phyloP scores from a whole-genome alignment of 2,888 invertebrate species.

The Cephus rjabovi region DNA sequence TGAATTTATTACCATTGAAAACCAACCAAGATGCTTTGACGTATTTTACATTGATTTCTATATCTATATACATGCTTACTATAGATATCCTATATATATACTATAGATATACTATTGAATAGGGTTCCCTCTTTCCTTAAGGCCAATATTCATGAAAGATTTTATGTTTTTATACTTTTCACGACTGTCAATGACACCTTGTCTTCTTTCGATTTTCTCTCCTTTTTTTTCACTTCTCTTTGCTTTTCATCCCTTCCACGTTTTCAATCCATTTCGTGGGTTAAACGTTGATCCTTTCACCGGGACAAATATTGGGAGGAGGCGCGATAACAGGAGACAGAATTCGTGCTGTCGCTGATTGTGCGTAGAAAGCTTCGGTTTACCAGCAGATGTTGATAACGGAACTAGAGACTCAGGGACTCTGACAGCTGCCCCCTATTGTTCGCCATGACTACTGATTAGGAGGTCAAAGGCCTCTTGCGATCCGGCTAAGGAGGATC shows the following conservation, averaged over 20 bases:
- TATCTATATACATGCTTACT: background rate
- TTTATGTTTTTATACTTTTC: background rate
- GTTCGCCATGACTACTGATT: slow-evolving; percentile 40
- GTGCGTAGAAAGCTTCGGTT: slow-evolving; percentile 35
- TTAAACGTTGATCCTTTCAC: slow-evolving; percentile 28
- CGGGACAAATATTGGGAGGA: slow-evolving; percentile 50
- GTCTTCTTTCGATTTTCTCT: background rate
- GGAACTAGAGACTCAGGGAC: slow-evolving; percentile 30
- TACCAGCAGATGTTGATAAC: slow-evolving; percentile 59
- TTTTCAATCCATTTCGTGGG: background rate
- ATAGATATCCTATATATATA: background rate
- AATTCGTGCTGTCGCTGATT: slow-evolving; percentile 45
- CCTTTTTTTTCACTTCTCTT: background rate
- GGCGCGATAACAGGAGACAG: slow-evolving; percentile 42
- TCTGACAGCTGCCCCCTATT: slow-evolving; percentile 52
- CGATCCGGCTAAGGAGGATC: background rate
- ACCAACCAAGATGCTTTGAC: background rate
- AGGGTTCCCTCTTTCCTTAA: background rate
- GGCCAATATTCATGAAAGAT: background rate
- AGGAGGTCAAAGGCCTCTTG: slow-evolving; percentile 52
- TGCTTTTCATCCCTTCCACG: background rate
- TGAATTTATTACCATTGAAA: background rate
- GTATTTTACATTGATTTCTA: background rate
- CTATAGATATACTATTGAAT: background rate
- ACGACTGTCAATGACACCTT: background rate